These are phyloP conservation scores for Paedocypris micromegethes DNA, from an alignment of 2,797 vertebrate genomes.

Conservation along the genomic window DNA sequence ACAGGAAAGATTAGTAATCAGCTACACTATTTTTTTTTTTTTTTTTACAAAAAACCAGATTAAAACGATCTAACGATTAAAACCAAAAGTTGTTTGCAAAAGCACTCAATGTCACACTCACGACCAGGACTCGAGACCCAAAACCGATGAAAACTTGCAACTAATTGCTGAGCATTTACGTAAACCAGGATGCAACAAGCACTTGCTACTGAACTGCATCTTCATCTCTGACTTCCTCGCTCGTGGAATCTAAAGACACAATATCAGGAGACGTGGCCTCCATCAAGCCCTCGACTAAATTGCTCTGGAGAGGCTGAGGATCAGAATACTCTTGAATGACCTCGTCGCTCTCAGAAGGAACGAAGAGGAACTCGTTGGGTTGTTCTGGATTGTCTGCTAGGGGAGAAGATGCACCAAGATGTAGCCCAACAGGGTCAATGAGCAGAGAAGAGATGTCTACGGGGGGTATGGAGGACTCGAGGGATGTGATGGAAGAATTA, in stretches of 20 bases:
- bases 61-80: too few species aligned
- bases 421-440: slow-evolving; percentile 33
- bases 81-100: background rate
- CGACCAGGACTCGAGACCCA: slow-evolving; percentile 1
- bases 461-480: slow-evolving; percentile 18
- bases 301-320: background rate
- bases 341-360: slow-evolving; percentile 25
- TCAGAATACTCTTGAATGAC: slow-evolving; percentile 5
- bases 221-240: slow-evolving; percentile 20
- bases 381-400: slow-evolving; percentile 1
- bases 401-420: slow-evolving; percentile 17
- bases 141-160: slow-evolving; percentile 7
- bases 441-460: slow-evolving; percentile 27
- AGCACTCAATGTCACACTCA: background rate
- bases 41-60: too few species aligned
- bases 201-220: slow-evolving; percentile 28
- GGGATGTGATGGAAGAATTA: slow-evolving; percentile 27
- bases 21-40: too few species aligned
- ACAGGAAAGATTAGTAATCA: too few species aligned
- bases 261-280: slow-evolving; percentile 21
- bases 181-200: slow-evolving; percentile 24
- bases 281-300: slow-evolving; percentile 4
- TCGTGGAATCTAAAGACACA: slow-evolving; percentile 9
- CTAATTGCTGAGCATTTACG: slow-evolving; percentile 7
- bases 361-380: background rate